Conservation (phyloP, 2,888 invertebrate species). For the Reticulitermes lucifugus region DNA sequence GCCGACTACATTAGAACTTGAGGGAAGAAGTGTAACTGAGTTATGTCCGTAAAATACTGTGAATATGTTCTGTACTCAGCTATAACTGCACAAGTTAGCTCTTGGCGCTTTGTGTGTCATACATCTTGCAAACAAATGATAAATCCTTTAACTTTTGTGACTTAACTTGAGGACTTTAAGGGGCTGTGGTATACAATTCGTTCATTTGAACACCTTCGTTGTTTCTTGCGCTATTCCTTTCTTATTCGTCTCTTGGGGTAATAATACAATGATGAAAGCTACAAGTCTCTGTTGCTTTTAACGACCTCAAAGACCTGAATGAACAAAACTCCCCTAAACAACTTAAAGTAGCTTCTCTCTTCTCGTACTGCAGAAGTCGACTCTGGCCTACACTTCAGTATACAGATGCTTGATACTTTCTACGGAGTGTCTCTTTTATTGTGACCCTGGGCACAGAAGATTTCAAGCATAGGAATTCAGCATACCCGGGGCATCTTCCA, state of each 20-base stretch:
- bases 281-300: constrained; percentile 5
- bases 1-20: no score
- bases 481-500: no score
- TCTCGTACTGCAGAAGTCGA: no score
- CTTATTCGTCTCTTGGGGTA: neutral
- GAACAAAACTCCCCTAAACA: neutral
- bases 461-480: no score
- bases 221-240: neutral
- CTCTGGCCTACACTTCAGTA: no score
- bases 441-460: no score
- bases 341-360: neutral
- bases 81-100: neutral
- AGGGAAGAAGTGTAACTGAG: neutral
- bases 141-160: neutral
- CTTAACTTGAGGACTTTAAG: neutral
- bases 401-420: no score
- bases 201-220: neutral
- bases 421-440: no score
- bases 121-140: neutral
- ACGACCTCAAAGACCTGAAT: neutral
- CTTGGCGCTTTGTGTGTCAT: neutral
- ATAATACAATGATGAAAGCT: constrained; percentile 2
- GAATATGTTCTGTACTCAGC: neutral
- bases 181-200: neutral
- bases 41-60: neutral